Percentiles rank a stretch among this genome's conserved stretches.
Conservation (phyloP, 2,888 invertebrate genomes). For the Sipha maydis region DNA sequence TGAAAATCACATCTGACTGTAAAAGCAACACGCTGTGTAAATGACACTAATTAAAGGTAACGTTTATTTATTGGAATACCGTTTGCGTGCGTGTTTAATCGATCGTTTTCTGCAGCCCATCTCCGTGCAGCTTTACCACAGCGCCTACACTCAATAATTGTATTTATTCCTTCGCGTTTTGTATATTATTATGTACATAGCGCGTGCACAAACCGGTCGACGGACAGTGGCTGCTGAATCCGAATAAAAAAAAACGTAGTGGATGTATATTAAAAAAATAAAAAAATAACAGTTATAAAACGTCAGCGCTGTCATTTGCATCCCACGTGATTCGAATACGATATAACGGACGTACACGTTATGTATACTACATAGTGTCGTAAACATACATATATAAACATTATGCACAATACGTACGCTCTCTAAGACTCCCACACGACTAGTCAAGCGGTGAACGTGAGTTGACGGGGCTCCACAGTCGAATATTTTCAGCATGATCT, state of each 20-base stretch:
- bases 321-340: constrained; percentile 48
- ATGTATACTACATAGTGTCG: not conserved
- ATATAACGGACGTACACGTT: not conserved
- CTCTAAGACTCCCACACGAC: no score
- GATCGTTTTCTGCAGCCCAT: not conserved
- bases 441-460: no score
- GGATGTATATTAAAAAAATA: constrained; percentile 15
- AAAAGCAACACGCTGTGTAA: not conserved
- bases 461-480: no score
- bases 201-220: constrained; percentile 26
- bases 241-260: not conserved
- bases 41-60: constrained; percentile 48
- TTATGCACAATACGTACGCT: not conserved
- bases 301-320: constrained; percentile 52
- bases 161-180: no score
- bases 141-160: not conserved
- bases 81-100: constrained; percentile 4
- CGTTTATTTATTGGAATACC: constrained; percentile 47
- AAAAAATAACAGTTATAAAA: constrained; percentile 37
- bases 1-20: not conserved
- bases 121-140: not conserved
- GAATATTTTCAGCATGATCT: no score
- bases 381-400: not conserved
- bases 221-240: constrained; percentile 33
- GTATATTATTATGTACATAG: no score